Evolutionary conservation across 2,797 vertebrate genomes (phyloP).

Genomic region (Erithacus rubecula): DNA sequence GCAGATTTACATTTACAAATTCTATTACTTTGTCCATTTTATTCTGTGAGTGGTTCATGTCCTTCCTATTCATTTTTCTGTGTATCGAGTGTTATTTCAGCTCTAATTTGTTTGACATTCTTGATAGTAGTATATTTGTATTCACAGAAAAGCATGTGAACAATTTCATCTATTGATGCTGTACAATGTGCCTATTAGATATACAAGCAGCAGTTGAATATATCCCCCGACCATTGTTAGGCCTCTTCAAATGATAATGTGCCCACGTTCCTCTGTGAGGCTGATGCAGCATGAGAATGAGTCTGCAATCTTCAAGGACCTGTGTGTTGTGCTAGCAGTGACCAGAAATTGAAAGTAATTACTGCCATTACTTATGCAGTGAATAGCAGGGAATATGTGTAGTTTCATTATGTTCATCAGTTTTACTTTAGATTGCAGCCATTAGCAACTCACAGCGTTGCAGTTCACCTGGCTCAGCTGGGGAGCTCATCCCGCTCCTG

Average conservation of each 20-base stretch:
- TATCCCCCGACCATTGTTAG: slow-evolving; percentile 56
- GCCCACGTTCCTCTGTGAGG: slow-evolving; percentile 17
- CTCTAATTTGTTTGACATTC: slow-evolving; percentile 63
- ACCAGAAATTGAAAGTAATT: slow-evolving; percentile 48
- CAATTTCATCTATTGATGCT: slow-evolving; percentile 65
- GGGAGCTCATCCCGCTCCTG: not conserved
- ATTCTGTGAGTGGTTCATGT: slow-evolving; percentile 35
- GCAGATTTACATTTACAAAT: slow-evolving; percentile 58
- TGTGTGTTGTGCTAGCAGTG: slow-evolving; percentile 32
- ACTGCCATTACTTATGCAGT: not conserved
- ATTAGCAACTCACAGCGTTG: not conserved
- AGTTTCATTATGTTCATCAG: slow-evolving; percentile 11
- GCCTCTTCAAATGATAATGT: slow-evolving; percentile 65
- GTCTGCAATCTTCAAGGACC: slow-evolving; percentile 42
- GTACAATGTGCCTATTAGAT: slow-evolving; percentile 61
- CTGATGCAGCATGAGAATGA: slow-evolving; percentile 61
- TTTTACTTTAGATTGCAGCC: not conserved
- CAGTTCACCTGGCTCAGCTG: not conserved
- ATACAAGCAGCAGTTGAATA: slow-evolving; percentile 63
- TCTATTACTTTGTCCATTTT: slow-evolving; percentile 58
- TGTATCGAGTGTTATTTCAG: slow-evolving; percentile 45
- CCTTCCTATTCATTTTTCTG: slow-evolving; percentile 47
- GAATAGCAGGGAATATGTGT: slow-evolving; percentile 5
- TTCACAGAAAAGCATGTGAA: slow-evolving; percentile 62
- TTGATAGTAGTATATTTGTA: slow-evolving; percentile 61